These are phyloP conservation scores for Anas platyrhynchos DNA, from an alignment of 2,113 vertebrate genomes.

Conservation along the genomic window DNA sequence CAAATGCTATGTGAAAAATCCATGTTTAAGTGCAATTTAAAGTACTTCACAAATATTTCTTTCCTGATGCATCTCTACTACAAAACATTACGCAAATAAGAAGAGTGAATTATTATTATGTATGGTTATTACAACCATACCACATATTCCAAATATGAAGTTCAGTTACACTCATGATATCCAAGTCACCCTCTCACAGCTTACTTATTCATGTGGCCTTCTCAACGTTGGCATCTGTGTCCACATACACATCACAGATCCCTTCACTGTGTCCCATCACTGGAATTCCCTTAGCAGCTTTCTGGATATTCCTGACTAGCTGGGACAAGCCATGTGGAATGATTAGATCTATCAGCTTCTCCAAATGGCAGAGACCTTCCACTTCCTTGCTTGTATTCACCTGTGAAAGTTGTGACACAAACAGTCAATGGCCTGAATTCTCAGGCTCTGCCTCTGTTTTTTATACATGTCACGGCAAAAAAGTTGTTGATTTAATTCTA, in stretches of 20 bases:
- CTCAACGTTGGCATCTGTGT: slow-evolving; percentile 91
- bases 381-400: slow-evolving; percentile 98
- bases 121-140: not conserved
- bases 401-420: slow-evolving; percentile 68
- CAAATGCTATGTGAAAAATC: not conserved
- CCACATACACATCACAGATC: slow-evolving; percentile 95
- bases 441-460: not conserved
- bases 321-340: slow-evolving; percentile 96
- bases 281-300: slow-evolving; percentile 92
- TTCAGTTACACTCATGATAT: not conserved
- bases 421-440: not conserved
- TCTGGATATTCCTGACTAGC: slow-evolving; percentile 92
- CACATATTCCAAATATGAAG: not conserved
- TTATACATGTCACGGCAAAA: not conserved
- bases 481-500: not conserved
- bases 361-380: slow-evolving; percentile 93
- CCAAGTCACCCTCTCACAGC: not conserved
- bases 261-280: slow-evolving; percentile 99
- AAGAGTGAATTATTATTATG: not conserved
- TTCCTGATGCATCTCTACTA: not conserved
- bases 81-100: not conserved
- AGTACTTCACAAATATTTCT: not conserved
- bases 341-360: slow-evolving; percentile 96
- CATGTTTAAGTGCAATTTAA: not conserved
- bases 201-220: slow-evolving; percentile 90